Conservation (phyloP, 2,888 invertebrate genomes). For the Bimastos eiseni region DNA sequence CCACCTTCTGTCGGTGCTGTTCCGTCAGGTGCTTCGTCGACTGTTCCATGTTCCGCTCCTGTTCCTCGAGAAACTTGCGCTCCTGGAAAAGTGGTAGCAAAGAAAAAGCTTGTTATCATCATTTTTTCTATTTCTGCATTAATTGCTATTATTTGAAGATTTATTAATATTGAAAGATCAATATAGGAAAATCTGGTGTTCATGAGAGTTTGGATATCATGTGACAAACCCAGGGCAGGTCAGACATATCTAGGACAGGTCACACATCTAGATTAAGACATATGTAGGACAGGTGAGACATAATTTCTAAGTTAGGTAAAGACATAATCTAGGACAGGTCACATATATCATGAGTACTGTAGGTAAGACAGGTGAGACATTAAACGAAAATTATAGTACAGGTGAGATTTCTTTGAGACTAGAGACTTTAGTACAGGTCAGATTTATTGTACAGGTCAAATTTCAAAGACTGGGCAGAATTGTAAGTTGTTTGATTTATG, state of each 20-base stretch:
- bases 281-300: background rate
- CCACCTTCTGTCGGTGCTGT: constrained; percentile 86
- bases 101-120: background rate
- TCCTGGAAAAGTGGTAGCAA: constrained; percentile 67
- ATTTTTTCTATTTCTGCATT: background rate
- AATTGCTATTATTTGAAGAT: background rate
- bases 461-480: background rate
- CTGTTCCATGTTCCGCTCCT: constrained; percentile 85
- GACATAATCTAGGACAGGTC: too few species aligned
- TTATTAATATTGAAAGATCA: background rate
- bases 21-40: constrained; percentile 85
- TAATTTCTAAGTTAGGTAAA: too few species aligned
- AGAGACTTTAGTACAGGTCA: too few species aligned
- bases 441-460: background rate
- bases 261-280: background rate
- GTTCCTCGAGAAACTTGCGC: constrained; percentile 80
- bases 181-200: background rate
- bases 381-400: background rate
- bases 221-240: background rate
- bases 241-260: background rate
- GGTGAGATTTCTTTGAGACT: background rate
- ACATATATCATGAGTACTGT: too few species aligned
- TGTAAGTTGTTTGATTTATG: background rate
- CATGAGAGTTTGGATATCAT: background rate
- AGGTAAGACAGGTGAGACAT: background rate